Evolutionary conservation across 1,140 invertebrate species (phyloP).

Genomic region (Drosophila murphyi): DNA sequence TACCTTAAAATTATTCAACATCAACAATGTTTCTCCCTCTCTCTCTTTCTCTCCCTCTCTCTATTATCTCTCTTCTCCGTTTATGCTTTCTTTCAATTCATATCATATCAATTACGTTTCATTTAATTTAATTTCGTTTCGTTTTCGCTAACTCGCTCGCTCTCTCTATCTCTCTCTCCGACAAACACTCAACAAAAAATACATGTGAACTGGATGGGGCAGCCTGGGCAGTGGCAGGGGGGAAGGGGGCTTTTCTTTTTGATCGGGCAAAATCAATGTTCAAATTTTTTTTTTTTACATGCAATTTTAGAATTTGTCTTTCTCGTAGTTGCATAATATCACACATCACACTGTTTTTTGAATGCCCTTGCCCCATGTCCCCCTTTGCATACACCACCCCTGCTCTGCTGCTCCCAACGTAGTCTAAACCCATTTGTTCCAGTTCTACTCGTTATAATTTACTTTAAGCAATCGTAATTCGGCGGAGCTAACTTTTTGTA

Average conservation of each 20-base stretch:
- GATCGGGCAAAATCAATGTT: slow-evolving; percentile 5
- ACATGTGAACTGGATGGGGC: background rate
- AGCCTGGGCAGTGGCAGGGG: background rate
- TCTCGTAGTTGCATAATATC: slow-evolving; percentile 26
- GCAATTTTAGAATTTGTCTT: slow-evolving; percentile 33
- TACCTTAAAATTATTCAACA: slow-evolving; percentile 80
- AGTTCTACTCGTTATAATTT: slow-evolving; percentile 24
- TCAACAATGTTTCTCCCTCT: slow-evolving; percentile 73
- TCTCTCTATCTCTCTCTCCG: slow-evolving; percentile 5
- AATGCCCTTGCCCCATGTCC: background rate
- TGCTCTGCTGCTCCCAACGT: background rate
- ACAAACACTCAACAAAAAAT: background rate
- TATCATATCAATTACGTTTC: slow-evolving; percentile 19
- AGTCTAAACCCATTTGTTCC: background rate
- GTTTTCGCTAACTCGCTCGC: slow-evolving; percentile 29
- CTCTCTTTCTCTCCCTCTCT: slow-evolving; percentile 24
- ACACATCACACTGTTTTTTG: slow-evolving; percentile 54
- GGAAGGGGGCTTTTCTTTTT: slow-evolving; percentile 23
- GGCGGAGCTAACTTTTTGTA: slow-evolving; percentile 26
- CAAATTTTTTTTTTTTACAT: slow-evolving; percentile 48
- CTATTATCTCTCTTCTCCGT: slow-evolving; percentile 5
- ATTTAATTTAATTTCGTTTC: slow-evolving; percentile 31
- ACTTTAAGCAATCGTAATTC: slow-evolving; percentile 58
- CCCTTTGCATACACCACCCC: no score
- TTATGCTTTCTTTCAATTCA: slow-evolving; percentile 11